Evolutionary conservation across 92 coral and sea anemone species (phyloP), one percentile per base, ranked within the genome.

Genomic region (Ricordea florida): DNA sequence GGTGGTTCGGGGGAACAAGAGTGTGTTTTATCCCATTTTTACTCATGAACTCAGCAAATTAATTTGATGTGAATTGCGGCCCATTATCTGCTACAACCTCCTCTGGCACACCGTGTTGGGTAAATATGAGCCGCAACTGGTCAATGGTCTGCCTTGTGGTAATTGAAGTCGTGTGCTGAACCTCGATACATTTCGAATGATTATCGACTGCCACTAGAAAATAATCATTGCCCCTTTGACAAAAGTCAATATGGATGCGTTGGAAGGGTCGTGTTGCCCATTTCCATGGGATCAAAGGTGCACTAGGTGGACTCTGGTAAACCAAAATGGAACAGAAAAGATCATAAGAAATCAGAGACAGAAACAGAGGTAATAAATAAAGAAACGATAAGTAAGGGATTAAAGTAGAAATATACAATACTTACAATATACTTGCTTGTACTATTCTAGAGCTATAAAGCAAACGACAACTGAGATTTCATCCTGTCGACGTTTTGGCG

Each of bases 211-310:
- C 44, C 20, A 84, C 76, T 1, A 80, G 49, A 36, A 76, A 73
- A 24, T 79, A 28, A 50, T 79, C 75, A 35, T 17, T 61, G 30
- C 38, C 73, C 49, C 38, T 69, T 32, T 79, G 80, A 64, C 81
- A 70, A 62, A 80, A 80, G 25, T 75, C 88, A 6, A 87, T 43
- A 42, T 87, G 88, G 4, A 87, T 52, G 0, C 88, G 58, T 75
- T 73, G 84, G 21, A 74, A 74, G 20, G 88, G 88, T 50, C 84
- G 51, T 0, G 69, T 51, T 2, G 89, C 73, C 89, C 89, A 84
- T 23, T 77, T 79, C 86, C 90, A 85, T 14, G 91, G 86, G 32
- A 78, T 80, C 43, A 86, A 40, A 1, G 87, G 83, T 56, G 84
- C 78, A 62, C 74, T 4, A 4, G 89, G 80, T 18, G 90, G 81